Percentiles rank a stretch among this genome's conserved stretches.
These are phyloP conservation scores for Nemotelus nigrinus DNA, from an alignment of 2,888 invertebrate genomes.

Conservation along the genomic window DNA sequence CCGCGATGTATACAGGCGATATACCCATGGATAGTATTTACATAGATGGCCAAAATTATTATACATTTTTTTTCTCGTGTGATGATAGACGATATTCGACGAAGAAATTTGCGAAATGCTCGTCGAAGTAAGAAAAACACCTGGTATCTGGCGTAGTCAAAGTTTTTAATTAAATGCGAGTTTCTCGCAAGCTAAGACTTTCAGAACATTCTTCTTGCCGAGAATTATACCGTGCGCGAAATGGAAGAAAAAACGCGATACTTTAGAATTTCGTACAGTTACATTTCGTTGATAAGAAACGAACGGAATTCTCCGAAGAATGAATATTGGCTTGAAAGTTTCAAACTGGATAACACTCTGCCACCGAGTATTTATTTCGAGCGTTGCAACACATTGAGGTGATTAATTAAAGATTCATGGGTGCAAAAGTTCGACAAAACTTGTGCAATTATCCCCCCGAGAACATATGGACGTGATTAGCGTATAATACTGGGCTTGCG, in stretches of 20 bases:
- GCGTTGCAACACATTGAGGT: background rate
- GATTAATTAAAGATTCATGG: slow-evolving; percentile 31
- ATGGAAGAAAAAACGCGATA: background rate
- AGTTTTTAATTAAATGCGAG: slow-evolving; percentile 43
- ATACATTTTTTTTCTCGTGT: slow-evolving; percentile 23
- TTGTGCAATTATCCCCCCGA: slow-evolving; percentile 20
- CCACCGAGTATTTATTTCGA: background rate
- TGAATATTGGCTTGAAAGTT: slow-evolving; percentile 2
- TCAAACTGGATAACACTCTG: background rate
- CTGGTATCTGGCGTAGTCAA: slow-evolving; percentile 26
- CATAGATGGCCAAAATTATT: slow-evolving; percentile 41
- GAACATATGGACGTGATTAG: background rate
- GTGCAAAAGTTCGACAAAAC: background rate
- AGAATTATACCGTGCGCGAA: background rate
- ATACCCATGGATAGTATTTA: slow-evolving; percentile 42
- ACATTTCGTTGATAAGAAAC: slow-evolving; percentile 6
- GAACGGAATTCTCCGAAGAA: background rate
- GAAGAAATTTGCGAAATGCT: slow-evolving; percentile 15
- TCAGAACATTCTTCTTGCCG: background rate
- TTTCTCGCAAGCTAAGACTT: background rate
- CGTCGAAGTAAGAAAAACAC: slow-evolving; percentile 24
- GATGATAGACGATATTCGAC: slow-evolving; percentile 29
- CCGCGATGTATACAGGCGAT: slow-evolving; percentile 29
- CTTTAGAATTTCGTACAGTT: slow-evolving; percentile 3
- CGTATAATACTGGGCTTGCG: background rate